These are phyloP conservation scores for Aradus depressus DNA, from an alignment of 2,888 invertebrate genomes.

Conservation along the genomic window DNA sequence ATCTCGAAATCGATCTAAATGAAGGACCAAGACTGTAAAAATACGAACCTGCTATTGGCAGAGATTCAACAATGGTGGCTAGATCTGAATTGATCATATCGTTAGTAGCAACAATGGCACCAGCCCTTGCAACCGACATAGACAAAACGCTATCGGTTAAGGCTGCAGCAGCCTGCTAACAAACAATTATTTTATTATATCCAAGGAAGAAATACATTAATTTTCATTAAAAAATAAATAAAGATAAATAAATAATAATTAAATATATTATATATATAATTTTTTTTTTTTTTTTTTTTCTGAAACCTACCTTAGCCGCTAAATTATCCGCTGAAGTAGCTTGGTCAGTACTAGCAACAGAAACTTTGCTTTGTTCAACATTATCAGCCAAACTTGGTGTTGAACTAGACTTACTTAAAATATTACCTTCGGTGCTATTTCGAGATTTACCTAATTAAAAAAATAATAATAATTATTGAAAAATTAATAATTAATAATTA, in stretches of 20 bases:
- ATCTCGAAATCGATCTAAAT: too few species aligned
- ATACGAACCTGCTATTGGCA: conserved; percentile 34
- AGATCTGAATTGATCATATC: conserved; percentile 48
- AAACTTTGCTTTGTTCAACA: conserved; percentile 51
- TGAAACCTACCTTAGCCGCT: conserved; percentile 49
- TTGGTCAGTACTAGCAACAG: conserved; percentile 90
- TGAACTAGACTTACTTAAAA: conserved; percentile 82
- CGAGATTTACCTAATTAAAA: conserved; percentile 17
- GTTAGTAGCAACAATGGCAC: conserved; percentile 49
- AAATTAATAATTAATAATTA: too few species aligned
- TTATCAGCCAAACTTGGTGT: conserved; percentile 91
- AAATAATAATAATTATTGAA: neutral
- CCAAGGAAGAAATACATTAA: conserved; percentile 1
- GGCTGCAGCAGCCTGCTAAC: conserved; percentile 69
- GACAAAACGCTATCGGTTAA: conserved; percentile 73
- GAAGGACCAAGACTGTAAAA: too few species aligned
- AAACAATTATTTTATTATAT: neutral
- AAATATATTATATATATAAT: neutral
- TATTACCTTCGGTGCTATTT: conserved; percentile 35
- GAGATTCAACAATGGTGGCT: conserved; percentile 75
- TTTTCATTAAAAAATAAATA: neutral
- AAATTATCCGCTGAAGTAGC: conserved; percentile 92
- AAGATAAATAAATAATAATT: neutral
- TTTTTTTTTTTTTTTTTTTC: neutral
- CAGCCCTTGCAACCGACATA: conserved; percentile 57